A percentile compares a stretch with the other conserved stretches of the same genome.
These are phyloP conservation scores for Orientallactaga bullata DNA, from an alignment of 2,113 vertebrate species.

Conservation along the genomic window DNA sequence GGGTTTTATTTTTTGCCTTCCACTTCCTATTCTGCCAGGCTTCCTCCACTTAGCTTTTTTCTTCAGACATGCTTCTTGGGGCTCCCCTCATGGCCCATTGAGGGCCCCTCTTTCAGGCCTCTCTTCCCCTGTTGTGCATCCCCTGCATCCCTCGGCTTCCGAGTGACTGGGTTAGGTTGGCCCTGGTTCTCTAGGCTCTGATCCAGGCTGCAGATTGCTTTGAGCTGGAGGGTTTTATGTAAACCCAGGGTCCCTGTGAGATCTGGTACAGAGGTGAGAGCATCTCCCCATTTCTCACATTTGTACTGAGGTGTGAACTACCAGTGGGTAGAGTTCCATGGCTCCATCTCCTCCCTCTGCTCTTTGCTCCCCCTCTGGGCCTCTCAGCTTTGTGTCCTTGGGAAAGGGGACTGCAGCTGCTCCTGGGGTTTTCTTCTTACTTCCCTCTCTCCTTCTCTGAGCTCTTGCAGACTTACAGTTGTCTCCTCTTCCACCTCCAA, in stretches of 20 bases:
- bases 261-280: slow-evolving; percentile 15
- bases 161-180: not conserved
- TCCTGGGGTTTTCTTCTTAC: not conserved
- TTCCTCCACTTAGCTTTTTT: not conserved
- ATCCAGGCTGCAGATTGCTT: not conserved
- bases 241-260: not conserved
- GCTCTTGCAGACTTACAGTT: not conserved
- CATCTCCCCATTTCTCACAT: not conserved
- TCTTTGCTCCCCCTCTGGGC: not conserved
- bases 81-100: not conserved
- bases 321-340: not conserved
- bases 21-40: not conserved
- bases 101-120: not conserved
- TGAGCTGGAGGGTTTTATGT: not conserved
- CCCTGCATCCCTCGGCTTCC: not conserved
- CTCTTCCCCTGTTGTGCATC: not conserved
- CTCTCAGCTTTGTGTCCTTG: slow-evolving; percentile 61
- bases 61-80: not conserved
- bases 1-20: not conserved
- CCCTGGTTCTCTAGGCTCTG: not conserved
- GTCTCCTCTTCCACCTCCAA: not conserved
- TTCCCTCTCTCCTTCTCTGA: not conserved
- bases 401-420: slow-evolving; percentile 46
- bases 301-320: not conserved
- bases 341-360: not conserved